Base-by-base conservation (phyloP, 1,140 invertebrate species). In the Drosophila guanche region DNA sequence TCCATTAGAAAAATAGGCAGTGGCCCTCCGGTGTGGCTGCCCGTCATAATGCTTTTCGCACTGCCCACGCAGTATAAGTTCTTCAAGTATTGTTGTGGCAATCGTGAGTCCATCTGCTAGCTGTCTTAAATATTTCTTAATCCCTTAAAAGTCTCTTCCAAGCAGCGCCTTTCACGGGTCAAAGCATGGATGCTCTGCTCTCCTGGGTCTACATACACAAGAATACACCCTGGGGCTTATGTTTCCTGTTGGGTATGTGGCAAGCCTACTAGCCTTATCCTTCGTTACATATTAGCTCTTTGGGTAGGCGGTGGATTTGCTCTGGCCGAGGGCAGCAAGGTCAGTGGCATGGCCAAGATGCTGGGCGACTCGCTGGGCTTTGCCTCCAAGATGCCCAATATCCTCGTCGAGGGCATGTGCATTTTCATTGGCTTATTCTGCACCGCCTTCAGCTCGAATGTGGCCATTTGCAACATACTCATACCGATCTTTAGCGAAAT, bases 401-500 rank as follows among this genome's bases (percentile, higher is more conserved):
- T 91, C 1, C 5, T 93, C 1, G 93, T 95, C 22, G 90, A 95
- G 47, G 79, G 93, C 1, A 85, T 95, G 29, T 92, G 94, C 16
- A 92, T 92, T 22, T 65, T 91, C 0, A 89, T 92, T 76, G 79
- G 93, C 58, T 67, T 93, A 53, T 46, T 94, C 50, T 91, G 96
- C 43, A 97, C 96, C 0, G 95, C 97, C 91, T 95, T 97, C 74
- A 95, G 95, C 0, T 95, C 95, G 7, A 97, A 97, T 88, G 94
- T 96, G 0, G 96, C 96, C 16, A 95, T 96, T 2, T 95, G 96
- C n/a, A 97, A 96, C 73, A 95, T 91, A 25, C 93, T 97, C 3
- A 90, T 97, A 52, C 96, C 96, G 0, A 94, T 97, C 7, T 89
- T 97, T 16, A 94, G 94, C 25, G 94, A 97, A 90, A 94, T 97